Percentiles rank a stretch among this genome's conserved stretches.
These are phyloP conservation scores for Sicus ferrugineus DNA, from an alignment of 2,888 invertebrate genomes.

Conservation along the genomic window DNA sequence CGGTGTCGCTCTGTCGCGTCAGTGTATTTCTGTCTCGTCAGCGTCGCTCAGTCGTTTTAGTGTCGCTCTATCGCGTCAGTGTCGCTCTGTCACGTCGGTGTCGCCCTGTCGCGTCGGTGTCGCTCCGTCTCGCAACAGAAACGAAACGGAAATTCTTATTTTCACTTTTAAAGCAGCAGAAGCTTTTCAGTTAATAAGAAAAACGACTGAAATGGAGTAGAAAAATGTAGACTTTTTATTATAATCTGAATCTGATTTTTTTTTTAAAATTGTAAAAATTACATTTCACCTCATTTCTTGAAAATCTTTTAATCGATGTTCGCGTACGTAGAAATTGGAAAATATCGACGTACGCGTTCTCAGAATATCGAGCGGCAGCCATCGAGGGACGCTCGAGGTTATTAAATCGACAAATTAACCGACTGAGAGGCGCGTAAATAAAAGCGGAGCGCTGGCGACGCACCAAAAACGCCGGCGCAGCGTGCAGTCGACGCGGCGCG, in stretches of 20 bases:
- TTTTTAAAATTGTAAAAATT: too few relatives aligned
- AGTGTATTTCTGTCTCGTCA: too few relatives aligned
- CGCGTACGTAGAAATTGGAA: neutral
- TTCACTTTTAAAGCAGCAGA: too few relatives aligned
- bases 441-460: neutral
- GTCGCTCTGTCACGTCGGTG: neutral
- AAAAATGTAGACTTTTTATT: too few relatives aligned
- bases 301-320: neutral
- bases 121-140: neutral
- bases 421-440: neutral
- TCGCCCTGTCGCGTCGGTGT: neutral
- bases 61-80: neutral
- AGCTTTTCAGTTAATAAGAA: too few relatives aligned
- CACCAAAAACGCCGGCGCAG: neutral
- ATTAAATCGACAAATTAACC: constrained; percentile 12
- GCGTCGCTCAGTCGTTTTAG: too few relatives aligned
- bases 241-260: too few relatives aligned
- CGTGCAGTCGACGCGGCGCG: neutral
- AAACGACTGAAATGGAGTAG: too few relatives aligned
- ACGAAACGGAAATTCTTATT: neutral
- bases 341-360: neutral
- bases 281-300: neutral
- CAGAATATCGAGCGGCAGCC: neutral
- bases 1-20: neutral
- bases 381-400: neutral